These are phyloP conservation scores for Siphonodentalium dalli DNA, from an alignment of 2,888 invertebrate genomes.

Conservation along the genomic window DNA sequence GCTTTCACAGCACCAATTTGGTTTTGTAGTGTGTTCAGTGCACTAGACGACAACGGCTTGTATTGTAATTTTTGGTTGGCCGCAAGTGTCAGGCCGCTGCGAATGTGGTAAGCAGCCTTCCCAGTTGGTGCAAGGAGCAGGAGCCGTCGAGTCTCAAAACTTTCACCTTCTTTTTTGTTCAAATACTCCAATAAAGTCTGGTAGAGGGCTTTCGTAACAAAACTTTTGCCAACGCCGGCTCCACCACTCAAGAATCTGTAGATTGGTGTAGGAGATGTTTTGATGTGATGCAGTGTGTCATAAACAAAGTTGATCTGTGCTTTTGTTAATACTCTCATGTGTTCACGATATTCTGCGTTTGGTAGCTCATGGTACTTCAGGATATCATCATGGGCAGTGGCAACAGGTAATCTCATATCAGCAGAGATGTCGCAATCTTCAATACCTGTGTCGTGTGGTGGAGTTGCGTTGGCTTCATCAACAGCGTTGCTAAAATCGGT, in stretches of 20 bases:
- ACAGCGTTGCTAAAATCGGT: no score
- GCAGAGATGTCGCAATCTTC: no score
- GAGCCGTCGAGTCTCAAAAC: conserved; percentile 11
- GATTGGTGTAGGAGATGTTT: conserved; percentile 20
- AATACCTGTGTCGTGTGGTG: no score
- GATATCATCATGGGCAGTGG: no score
- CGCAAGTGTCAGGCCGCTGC: conserved; percentile 14
- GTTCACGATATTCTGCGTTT: conserved; percentile 25
- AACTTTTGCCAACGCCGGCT: conserved; percentile 34
- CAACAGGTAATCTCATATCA: no score
- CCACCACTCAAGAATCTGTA: conserved; percentile 31
- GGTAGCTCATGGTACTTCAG: conserved; percentile 28
- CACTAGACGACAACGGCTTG: conserved; percentile 9
- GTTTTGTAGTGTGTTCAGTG: conserved; percentile 12
- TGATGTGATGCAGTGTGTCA: conserved; percentile 24
- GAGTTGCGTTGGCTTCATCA: no score
- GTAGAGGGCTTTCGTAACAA: conserved; percentile 30
- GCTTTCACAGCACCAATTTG: conserved; percentile 15
- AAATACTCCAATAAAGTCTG: conserved; percentile 24
- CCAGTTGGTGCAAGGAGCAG: conserved; percentile 33
- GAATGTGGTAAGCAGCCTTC: conserved; percentile 30
- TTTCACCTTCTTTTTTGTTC: conserved; percentile 24
- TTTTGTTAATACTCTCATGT: conserved; percentile 25
- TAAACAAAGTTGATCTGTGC: conserved; percentile 30
- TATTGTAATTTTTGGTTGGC: conserved; percentile 12